phyloP scores from a whole-genome alignment of 1,140 invertebrate species.

The Plutomurus gul region DNA sequence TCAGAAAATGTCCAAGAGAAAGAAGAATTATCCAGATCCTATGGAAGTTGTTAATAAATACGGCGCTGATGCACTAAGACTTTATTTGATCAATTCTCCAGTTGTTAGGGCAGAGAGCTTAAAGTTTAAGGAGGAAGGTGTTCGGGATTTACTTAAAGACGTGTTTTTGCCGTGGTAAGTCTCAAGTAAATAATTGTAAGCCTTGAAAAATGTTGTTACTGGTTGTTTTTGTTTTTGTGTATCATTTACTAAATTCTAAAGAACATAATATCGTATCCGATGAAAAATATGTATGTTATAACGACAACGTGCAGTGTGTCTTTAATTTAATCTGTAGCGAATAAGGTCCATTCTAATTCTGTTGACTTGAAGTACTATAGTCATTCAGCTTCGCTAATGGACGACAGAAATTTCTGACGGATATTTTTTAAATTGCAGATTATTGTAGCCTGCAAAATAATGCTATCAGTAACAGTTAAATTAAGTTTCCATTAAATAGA shows the following conservation, averaged over 20 bases:
- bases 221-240: background rate
- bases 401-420: conserved; percentile 22
- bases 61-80: conserved; percentile 92
- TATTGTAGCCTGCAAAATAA: background rate
- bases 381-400: conserved; percentile 44
- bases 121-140: conserved; percentile 95
- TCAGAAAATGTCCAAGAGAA: conserved; percentile 99
- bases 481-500: no score
- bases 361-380: background rate
- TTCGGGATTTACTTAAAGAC: conserved; percentile 94
- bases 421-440: background rate
- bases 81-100: conserved; percentile 98
- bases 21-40: conserved; percentile 99
- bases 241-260: no score
- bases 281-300: no score
- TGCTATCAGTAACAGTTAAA: no score
- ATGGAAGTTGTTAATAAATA: conserved; percentile 88
- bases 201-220: background rate
- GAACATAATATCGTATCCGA: no score
- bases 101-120: conserved; percentile 96
- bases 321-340: background rate
- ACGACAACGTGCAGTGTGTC: no score
- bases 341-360: conserved; percentile 41
- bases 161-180: conserved; percentile 91
- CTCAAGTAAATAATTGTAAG: background rate